A percentile compares a stretch with the other conserved stretches of the same genome.
phyloP scores from a whole-genome alignment of 2,888 invertebrate genomes.

The Leptinotarsa rubiginosa region DNA sequence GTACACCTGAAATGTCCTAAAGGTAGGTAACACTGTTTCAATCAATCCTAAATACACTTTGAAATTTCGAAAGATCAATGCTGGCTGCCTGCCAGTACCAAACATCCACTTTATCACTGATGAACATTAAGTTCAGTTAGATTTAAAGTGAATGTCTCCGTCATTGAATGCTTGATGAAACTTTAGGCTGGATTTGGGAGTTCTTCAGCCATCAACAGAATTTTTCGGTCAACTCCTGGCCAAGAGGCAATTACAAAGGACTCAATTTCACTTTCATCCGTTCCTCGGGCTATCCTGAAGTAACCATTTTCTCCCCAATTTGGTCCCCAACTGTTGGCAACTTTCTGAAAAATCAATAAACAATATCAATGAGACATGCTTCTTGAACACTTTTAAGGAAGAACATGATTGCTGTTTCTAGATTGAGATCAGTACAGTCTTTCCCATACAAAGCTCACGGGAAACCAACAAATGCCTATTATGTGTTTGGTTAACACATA shows the following conservation, averaged over 20 bases:
- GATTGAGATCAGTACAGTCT: too few relatives aligned
- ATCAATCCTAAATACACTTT: too few relatives aligned
- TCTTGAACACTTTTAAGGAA: too few relatives aligned
- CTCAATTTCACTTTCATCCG: slow-evolving; percentile 91
- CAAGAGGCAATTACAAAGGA: slow-evolving; percentile 87
- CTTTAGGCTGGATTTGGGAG: slow-evolving; percentile 1
- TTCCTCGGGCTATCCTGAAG: slow-evolving; percentile 87
- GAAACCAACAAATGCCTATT: too few relatives aligned
- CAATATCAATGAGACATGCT: too few relatives aligned
- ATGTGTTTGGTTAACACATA: too few relatives aligned
- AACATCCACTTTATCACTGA: not conserved
- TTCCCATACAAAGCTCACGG: too few relatives aligned
- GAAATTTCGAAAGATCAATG: not conserved
- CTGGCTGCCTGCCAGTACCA: too few relatives aligned
- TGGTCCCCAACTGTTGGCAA: slow-evolving; percentile 93
- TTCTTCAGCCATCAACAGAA: slow-evolving; percentile 34
- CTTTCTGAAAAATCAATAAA: slow-evolving; percentile 73
- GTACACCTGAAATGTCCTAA: not conserved
- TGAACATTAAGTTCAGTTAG: not conserved
- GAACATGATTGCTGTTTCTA: too few relatives aligned
- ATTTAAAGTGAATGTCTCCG: not conserved
- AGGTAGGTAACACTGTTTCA: not conserved
- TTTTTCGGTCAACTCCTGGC: slow-evolving; percentile 65
- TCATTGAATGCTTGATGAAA: not conserved
- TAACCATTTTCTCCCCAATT: slow-evolving; percentile 93